Percentiles rank a stretch among this genome's conserved stretches.
Conservation (phyloP, 2,113 vertebrate genomes). For the Hemichromis elongatus region DNA sequence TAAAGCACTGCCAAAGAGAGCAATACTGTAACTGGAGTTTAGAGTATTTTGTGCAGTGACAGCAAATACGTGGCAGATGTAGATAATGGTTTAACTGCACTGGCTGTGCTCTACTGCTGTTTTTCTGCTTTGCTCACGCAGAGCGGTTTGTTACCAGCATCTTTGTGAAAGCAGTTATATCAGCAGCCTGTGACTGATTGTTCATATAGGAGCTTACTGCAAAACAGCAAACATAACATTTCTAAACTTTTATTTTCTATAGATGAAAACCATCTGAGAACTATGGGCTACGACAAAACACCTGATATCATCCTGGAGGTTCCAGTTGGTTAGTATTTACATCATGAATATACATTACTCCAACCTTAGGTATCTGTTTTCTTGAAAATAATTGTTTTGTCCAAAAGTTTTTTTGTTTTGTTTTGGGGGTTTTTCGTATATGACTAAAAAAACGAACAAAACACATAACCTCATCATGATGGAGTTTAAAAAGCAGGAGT, state of each 20-base stretch:
- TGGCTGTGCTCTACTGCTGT: constrained; percentile 22
- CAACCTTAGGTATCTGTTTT: background rate
- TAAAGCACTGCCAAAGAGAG: constrained; percentile 50
- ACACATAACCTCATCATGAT: background rate
- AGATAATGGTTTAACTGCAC: constrained; percentile 48
- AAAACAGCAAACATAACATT: background rate
- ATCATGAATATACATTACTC: background rate
- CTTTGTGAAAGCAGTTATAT: background rate
- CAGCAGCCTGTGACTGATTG: constrained; percentile 9
- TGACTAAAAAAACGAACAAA: background rate
- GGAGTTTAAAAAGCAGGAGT: too few species aligned
- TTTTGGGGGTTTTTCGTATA: fast-evolving
- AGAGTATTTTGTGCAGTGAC: constrained; percentile 60
- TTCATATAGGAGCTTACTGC: background rate
- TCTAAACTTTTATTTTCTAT: constrained; percentile 37
- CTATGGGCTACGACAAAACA: constrained; percentile 98
- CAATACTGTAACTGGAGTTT: constrained; percentile 39
- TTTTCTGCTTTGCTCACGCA: constrained; percentile 12
- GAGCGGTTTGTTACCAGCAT: constrained; percentile 17
- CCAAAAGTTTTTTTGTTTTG: background rate
- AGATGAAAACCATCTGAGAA: constrained; percentile 98
- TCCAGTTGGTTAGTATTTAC: constrained; percentile 85
- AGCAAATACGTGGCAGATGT: constrained; percentile 61
- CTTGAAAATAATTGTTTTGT: background rate
- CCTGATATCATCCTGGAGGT: constrained; percentile 98